Base-by-base conservation (phyloP, 2,113 vertebrate species). In the Oncorhynchus keta region DNA sequence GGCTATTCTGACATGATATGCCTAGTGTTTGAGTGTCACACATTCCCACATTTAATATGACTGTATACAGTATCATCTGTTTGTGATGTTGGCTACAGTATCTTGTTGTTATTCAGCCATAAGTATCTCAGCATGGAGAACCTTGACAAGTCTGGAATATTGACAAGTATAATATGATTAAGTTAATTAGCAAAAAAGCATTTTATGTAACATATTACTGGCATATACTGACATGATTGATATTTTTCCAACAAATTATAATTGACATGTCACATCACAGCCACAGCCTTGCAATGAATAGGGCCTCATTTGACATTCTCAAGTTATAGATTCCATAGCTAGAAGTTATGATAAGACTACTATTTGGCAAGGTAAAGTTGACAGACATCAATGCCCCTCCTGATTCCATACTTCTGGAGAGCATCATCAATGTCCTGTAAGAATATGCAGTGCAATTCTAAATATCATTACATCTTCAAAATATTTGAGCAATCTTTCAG, bases 51-150 rank as follows among this genome's bases (percentile, higher is more conserved):
- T 64, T 14, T 55, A 55, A 55, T 18, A 55, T 5, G 18, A 55
- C 12, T 16, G 49, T 51, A 16, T 14, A 5, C 39, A 12, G 51
- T 55, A 14, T 55, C 51, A 3, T 55, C 51, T 55, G 16, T 55
- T 55, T 55, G 16, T 55, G 51, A 55, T 55, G 51, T 16, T 45
- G 39, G 39, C 9, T 45, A 55, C 16, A 18, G 51, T 9, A 95
- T 94, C 94, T 95, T 89, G 77, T 95, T 96, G 80, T 94, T 91
- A 77, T 94, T 94, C 59, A 96, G 87, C 95, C 94, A 94, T 85
- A 96, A 82, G 74, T 87, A 91, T 62, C 78, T 94, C 84, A 95
- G 86, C 35, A 87, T 91, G 67, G 18, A 83, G 88, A 95, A 95
- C 45, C n/a, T 84, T 5, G 93, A 94, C 4, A 95, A 88, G 84